Base-by-base conservation (phyloP, 92 coral and sea anemone genomes). In the Porites evermanni region DNA sequence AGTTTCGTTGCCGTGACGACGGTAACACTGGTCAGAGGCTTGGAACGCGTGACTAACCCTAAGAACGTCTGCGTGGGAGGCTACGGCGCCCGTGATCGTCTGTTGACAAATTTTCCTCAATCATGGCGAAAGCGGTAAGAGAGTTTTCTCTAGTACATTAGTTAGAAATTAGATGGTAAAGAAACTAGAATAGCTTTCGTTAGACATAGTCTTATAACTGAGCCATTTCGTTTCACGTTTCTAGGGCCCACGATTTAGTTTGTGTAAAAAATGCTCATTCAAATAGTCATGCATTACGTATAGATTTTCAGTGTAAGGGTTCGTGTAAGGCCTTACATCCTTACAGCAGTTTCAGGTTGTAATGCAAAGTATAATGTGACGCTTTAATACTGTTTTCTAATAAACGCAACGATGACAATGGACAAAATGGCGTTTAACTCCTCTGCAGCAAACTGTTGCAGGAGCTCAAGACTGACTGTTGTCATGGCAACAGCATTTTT, bases 1-100 rank as follows among this genome's bases (percentile, higher is more conserved):
- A 92, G 82, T 87, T 88, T 89, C 79, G 95, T 94, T 92, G 72
- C 93, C 95, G 98, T 92, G 95, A 94, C 98, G 95, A 90, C 94
- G 90, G 92, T 94, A 88, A 79, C 83, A 90, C 74, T 88, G 96
- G 98, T 92, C 98, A 94, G 98, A 87, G 95, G 98, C 93, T 81
- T 76, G 32, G 32, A 29, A 29, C 91, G 76, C 81, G 53, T 44
- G 32, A 64, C 86, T 79, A 65, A 38, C 17, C 8, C 94, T 90
- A 88, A 74, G 89, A 84, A 85, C 75, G 80, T 29, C 32, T 29
- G 32, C 32, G 32, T 29, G 32, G 32, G 32, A 29, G 32, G 32
- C 32, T 2, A 29, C 32, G 32, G 32, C 32, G 88, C 63, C 52
- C 13, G 60, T 19, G 85, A 47, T 47, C n/a, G 79, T 83, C 26